These are phyloP conservation scores for Strix occidentalis DNA, from an alignment of 2,797 vertebrate species.

Conservation along the genomic window DNA sequence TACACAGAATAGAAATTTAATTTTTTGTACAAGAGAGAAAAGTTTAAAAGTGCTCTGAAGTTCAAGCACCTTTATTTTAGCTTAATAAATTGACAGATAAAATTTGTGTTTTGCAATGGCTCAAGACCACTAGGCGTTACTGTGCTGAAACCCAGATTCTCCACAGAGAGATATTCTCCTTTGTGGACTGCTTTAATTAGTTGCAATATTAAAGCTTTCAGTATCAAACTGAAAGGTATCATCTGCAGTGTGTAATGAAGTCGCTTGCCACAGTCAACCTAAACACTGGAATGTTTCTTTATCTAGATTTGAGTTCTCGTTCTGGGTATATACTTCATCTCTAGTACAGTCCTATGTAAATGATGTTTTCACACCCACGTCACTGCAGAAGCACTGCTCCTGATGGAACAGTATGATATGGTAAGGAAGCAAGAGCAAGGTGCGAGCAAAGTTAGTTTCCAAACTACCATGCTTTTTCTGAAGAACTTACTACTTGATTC, in stretches of 20 bases:
- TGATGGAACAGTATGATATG: neutral
- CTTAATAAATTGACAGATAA: neutral
- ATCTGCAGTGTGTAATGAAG: neutral
- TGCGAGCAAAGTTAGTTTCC: neutral
- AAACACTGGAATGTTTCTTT: neutral
- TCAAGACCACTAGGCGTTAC: neutral
- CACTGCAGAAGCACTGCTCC: neutral
- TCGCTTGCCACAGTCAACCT: neutral
- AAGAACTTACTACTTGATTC: neutral
- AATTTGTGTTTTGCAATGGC: neutral
- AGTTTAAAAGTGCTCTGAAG: neutral
- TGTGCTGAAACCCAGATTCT: neutral
- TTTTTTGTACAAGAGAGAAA: neutral
- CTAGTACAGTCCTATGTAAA: neutral
- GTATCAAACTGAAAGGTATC: neutral
- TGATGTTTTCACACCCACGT: neutral
- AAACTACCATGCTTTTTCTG: neutral
- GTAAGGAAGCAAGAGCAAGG: neutral
- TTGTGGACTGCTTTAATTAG: neutral
- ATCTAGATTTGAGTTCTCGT: neutral
- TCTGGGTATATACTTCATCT: neutral
- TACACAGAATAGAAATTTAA: neutral
- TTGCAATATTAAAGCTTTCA: neutral
- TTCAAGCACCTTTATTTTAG: neutral
- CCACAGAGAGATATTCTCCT: neutral